Percentiles rank a stretch among this genome's conserved stretches.
Evolutionary conservation across 92 coral and sea anemone species (phyloP).

Genomic region (Blastomussa wellsi): DNA sequence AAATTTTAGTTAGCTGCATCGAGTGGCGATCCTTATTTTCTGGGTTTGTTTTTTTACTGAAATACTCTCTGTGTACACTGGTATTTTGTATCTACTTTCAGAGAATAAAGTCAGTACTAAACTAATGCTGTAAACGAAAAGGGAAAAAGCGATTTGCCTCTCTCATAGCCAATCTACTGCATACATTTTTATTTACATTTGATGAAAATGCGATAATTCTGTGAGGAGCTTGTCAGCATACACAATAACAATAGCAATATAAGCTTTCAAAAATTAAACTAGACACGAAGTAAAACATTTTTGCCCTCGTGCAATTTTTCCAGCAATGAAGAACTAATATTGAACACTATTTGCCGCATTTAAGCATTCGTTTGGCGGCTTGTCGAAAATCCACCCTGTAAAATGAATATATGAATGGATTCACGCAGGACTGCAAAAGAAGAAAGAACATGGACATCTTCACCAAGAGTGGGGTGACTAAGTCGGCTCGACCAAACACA

Average conservation of each 20-base stretch:
- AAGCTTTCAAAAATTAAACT: neutral
- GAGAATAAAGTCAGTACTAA: neutral
- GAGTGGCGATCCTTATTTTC: neutral
- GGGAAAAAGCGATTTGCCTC: neutral
- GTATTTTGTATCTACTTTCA: neutral
- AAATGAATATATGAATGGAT: slow-evolving; percentile 71
- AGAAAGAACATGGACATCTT: slow-evolving; percentile 67
- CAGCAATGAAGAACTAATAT: neutral
- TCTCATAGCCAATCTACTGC: neutral
- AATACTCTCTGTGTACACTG: neutral
- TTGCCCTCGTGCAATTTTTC: neutral
- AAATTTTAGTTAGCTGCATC: neutral
- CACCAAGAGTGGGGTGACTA: slow-evolving; percentile 41
- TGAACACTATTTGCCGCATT: neutral
- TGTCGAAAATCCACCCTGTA: slow-evolving; percentile 71
- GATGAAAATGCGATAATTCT: neutral
- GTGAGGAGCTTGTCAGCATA: neutral
- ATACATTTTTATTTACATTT: no score
- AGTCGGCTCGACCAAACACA: slow-evolving; percentile 49
- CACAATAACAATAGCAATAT: neutral
- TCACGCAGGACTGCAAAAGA: slow-evolving; percentile 66
- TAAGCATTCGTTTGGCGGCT: slow-evolving; percentile 47
- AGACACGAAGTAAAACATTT: neutral
- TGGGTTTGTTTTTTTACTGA: neutral
- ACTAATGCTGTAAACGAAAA: neutral